A percentile compares a stretch with the other conserved stretches of the same genome.
Conservation (phyloP, 2,113 vertebrate species). For the Atractosteus spatula region DNA sequence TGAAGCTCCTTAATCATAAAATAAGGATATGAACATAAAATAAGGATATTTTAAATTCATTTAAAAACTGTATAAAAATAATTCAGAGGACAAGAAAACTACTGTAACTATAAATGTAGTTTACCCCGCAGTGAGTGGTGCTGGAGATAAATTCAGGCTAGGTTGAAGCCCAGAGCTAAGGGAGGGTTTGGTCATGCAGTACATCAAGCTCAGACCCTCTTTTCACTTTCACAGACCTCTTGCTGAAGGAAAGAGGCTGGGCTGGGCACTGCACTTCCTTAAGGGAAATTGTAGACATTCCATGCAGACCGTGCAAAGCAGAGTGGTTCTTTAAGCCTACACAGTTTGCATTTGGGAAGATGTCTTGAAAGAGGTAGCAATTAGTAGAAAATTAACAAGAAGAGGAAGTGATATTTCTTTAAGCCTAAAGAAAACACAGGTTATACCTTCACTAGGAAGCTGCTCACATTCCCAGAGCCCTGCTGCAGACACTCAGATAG, state of each 20-base stretch:
- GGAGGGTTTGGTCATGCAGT: slow-evolving; percentile 27
- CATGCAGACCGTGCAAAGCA: slow-evolving; percentile 9
- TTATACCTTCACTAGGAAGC: slow-evolving; percentile 49
- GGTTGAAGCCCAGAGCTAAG: slow-evolving; percentile 42
- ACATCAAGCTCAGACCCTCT: slow-evolving; percentile 42
- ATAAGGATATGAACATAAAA: too few relatives aligned
- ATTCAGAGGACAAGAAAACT: slow-evolving; percentile 26
- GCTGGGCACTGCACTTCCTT: slow-evolving; percentile 40
- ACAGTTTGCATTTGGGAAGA: slow-evolving; percentile 37
- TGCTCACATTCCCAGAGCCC: too few relatives aligned
- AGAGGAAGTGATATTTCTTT: slow-evolving; percentile 62
- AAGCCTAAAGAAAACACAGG: slow-evolving; percentile 60
- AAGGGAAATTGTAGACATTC: slow-evolving; percentile 53
- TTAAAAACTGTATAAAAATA: not conserved
- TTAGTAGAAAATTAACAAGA: slow-evolving; percentile 35
- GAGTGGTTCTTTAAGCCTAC: not conserved
- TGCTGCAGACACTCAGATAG: too few relatives aligned
- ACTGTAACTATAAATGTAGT: slow-evolving; percentile 21
- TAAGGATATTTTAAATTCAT: too few relatives aligned
- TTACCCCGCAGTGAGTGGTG: slow-evolving; percentile 9
- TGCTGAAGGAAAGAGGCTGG: slow-evolving; percentile 28
- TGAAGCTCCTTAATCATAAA: too few relatives aligned
- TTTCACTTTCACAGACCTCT: slow-evolving; percentile 37
- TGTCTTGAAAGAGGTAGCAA: slow-evolving; percentile 38
- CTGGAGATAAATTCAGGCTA: slow-evolving; percentile 25